Conservation (phyloP, 2,888 invertebrate species). For the Timema podura region DNA sequence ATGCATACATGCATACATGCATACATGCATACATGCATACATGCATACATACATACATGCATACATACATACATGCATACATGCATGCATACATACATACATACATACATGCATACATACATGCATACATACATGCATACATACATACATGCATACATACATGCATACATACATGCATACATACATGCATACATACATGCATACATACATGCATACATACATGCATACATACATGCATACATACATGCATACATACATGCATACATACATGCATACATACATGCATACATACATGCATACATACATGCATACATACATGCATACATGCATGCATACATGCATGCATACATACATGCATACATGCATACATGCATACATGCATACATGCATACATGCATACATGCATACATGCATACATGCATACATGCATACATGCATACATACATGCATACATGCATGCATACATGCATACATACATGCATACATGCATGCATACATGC, state of each 20-base stretch:
- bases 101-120: slow-evolving; percentile 10
- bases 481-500: too few relatives aligned
- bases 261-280: slow-evolving; percentile 2
- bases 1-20: too few relatives aligned
- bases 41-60: slow-evolving; percentile 16
- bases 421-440: too few relatives aligned
- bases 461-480: too few relatives aligned
- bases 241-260: slow-evolving; percentile 1
- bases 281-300: background rate
- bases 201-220: too few relatives aligned
- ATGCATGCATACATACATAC: slow-evolving; percentile 6
- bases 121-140: slow-evolving; percentile 10
- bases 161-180: slow-evolving; percentile 9
- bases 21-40: slow-evolving; percentile 20
- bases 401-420: too few relatives aligned
- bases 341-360: too few relatives aligned
- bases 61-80: slow-evolving; percentile 14
- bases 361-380: too few relatives aligned
- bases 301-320: background rate
- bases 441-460: too few relatives aligned
- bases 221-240: too few relatives aligned
- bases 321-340: background rate
- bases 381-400: too few relatives aligned
- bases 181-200: slow-evolving; percentile 9
- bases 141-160: slow-evolving; percentile 5